These are phyloP conservation scores for Paragorgia papillata DNA, from an alignment of 92 coral and sea anemone genomes.

Conservation along the genomic window DNA sequence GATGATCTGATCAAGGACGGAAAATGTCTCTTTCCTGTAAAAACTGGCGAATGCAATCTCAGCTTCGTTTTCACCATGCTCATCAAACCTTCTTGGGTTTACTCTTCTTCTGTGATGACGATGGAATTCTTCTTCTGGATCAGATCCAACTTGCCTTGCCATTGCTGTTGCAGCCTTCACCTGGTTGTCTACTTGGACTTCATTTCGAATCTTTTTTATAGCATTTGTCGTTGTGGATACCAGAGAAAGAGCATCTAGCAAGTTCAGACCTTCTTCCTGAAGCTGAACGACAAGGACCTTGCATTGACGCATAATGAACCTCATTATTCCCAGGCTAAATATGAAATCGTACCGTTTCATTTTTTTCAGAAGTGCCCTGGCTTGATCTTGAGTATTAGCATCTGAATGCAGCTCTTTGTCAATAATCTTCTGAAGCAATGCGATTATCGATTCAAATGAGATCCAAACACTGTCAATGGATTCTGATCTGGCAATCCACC, in stretches of 20 bases:
- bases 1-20: constrained; percentile 23
- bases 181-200: constrained; percentile 20
- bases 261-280: constrained; percentile 27
- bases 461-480: constrained; percentile 39
- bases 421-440: constrained; percentile 32
- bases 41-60: constrained; percentile 26
- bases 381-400: constrained; percentile 20
- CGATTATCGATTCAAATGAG: constrained; percentile 14
- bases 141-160: constrained; percentile 22
- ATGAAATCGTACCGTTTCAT: constrained; percentile 26
- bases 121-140: constrained; percentile 31
- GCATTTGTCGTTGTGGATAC: constrained; percentile 20
- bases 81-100: constrained; percentile 9
- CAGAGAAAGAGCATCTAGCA: constrained; percentile 23
- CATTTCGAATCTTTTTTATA: constrained; percentile 18
- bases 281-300: constrained; percentile 33
- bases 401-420: no score
- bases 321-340: constrained; percentile 27
- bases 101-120: no score
- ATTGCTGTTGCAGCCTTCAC: constrained; percentile 19
- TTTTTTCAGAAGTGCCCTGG: constrained; percentile 30
- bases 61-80: constrained; percentile 3
- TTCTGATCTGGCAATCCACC: constrained; percentile 34
- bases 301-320: constrained; percentile 26
- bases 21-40: constrained; percentile 27